Evolutionary conservation across 2,797 vertebrate species (phyloP).

Genomic region (Phalanger gymnotis): DNA sequence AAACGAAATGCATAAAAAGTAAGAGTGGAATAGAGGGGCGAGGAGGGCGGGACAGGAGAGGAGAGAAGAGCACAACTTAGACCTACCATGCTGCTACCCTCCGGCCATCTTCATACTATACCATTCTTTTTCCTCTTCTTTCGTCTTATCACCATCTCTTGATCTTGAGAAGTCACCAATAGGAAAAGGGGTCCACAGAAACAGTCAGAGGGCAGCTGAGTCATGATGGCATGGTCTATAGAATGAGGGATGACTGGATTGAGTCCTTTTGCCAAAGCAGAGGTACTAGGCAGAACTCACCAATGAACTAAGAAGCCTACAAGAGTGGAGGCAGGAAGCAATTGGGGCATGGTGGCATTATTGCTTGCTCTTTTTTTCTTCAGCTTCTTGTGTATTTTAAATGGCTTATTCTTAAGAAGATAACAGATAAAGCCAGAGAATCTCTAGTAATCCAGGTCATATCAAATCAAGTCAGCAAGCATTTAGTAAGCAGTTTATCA

Average conservation of each 20-base stretch:
- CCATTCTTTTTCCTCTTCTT: background rate
- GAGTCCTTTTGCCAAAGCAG: background rate
- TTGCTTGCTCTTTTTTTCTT: background rate
- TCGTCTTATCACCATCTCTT: background rate
- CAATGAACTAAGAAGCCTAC: background rate
- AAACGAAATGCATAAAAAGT: background rate
- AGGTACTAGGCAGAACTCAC: background rate
- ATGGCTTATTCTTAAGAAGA: background rate
- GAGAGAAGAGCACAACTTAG: background rate
- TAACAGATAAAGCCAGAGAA: background rate
- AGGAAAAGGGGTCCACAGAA: background rate
- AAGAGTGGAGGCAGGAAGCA: background rate
- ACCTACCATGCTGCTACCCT: background rate
- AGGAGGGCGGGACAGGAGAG: background rate
- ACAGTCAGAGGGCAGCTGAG: background rate
- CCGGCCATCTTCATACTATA: background rate
- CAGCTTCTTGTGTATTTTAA: background rate
- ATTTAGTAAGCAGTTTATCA: background rate
- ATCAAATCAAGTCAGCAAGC: background rate
- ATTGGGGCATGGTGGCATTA: background rate
- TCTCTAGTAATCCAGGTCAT: background rate
- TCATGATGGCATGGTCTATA: background rate
- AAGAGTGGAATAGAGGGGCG: background rate
- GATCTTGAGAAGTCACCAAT: background rate
- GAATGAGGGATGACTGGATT: background rate